Evolutionary conservation across 2,113 vertebrate species (phyloP).

Genomic region (Centrocercus urophasianus): DNA sequence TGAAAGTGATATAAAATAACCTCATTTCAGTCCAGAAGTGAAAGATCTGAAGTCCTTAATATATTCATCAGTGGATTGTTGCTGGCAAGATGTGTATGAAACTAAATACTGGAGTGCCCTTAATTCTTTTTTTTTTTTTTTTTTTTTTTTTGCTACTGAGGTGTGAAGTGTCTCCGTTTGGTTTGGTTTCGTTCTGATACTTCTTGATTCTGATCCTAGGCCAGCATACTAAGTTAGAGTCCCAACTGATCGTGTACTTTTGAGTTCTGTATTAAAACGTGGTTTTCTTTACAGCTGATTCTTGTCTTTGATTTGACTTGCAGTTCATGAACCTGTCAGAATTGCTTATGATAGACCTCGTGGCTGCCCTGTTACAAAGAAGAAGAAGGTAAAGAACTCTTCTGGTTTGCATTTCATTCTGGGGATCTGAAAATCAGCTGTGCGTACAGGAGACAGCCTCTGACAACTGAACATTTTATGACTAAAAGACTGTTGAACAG

Average conservation of each 20-base stretch:
- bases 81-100: not conserved
- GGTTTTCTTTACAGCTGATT: not conserved
- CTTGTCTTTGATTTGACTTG: conserved; percentile 36
- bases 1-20: not conserved
- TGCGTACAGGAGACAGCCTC: not conserved
- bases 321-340: conserved; percentile 83
- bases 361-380: conserved; percentile 75
- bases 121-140: not conserved
- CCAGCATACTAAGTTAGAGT: not conserved
- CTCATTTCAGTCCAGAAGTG: not conserved
- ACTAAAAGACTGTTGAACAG: not conserved
- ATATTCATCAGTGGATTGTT: not conserved
- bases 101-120: not conserved
- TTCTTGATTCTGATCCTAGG: not conserved
- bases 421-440: not conserved
- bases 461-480: not conserved
- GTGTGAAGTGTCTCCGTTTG: not conserved
- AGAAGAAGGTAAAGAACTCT: conserved; percentile 79
- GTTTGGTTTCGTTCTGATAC: not conserved
- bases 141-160: not conserved
- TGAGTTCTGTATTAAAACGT: not conserved
- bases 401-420: not conserved
- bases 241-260: not conserved
- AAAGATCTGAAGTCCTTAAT: not conserved
- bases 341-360: conserved; percentile 82